Base-by-base conservation (phyloP, 2,113 vertebrate genomes). In the Leptobrachium ailaonicum region DNA sequence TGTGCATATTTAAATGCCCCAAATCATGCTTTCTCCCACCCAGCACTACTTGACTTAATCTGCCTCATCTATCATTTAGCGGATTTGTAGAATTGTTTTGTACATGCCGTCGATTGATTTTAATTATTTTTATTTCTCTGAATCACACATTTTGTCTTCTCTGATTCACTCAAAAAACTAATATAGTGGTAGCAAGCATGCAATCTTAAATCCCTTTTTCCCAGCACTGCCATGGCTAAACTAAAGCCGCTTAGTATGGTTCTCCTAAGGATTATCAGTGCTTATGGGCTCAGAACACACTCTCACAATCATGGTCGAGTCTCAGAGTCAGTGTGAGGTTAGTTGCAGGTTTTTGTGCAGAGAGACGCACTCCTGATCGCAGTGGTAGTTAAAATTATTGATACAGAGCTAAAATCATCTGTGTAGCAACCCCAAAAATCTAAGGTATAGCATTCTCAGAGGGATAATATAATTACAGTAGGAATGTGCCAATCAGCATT, bases 261-360 rank as follows among this genome's bases (percentile, higher is more conserved):
- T 80, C 64, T 75, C 40, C 42, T 60, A 80, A 60, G 79, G 79
- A 80, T 80, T 80, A 80, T 71, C 66, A 75, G 53, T 60, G 79
- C 71, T 80, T 80, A 80, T 68, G 47, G 50, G 78, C 78, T 80
- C 71, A 75, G 42, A 68, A 14, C 71, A 62, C 56, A 14, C 58
- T 73, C 63, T 80, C 43, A 67, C 9, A 80, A 73, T 73, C 14
- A 66, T 73, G 71, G 20, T 7, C 13, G 40, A 60, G 8, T n/a
- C 47, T 67, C 62, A 14, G 5, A 80, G 56, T 10, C 66, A 69
- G 5, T 75, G 64, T 67, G 54, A 60, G 64, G 64, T 80, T 10
- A 69, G 58, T 42, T 69, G 5, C 41, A 62, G 64, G 40, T 66
- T 69, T 80, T 53, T 6, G 56, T 6, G 56, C 54, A 40, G 9